Evolutionary conservation across 1,140 invertebrate genomes (phyloP).

Genomic region (Drosophila nebulosa): DNA sequence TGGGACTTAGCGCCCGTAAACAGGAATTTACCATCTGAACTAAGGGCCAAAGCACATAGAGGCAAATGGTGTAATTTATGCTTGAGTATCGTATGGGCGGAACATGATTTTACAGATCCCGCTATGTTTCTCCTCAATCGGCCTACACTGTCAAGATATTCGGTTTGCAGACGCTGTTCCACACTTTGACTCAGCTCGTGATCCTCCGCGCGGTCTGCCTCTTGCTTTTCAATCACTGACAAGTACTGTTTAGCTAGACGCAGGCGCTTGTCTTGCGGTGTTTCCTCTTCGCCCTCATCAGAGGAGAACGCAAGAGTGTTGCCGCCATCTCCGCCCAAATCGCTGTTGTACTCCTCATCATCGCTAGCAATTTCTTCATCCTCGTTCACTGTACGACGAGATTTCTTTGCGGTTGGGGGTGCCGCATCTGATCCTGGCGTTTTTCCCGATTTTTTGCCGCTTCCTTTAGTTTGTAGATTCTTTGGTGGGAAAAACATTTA

Average conservation of each 20-base stretch:
- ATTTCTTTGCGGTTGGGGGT: slow-evolving; percentile 42
- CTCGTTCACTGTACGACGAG: slow-evolving; percentile 61
- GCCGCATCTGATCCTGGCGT: slow-evolving; percentile 37
- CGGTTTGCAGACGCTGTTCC: slow-evolving; percentile 88
- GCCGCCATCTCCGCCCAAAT: slow-evolving; percentile 82
- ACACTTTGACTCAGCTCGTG: slow-evolving; percentile 87
- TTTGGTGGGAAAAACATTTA: slow-evolving; percentile 34
- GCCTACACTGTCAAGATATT: slow-evolving; percentile 92
- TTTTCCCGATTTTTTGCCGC: slow-evolving; percentile 33
- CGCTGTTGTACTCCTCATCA: slow-evolving; percentile 75
- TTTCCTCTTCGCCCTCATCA: slow-evolving; percentile 88
- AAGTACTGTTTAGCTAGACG: slow-evolving; percentile 94
- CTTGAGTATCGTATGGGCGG: slow-evolving; percentile 82
- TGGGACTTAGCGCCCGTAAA: slow-evolving; percentile 95
- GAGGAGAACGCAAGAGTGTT: slow-evolving; percentile 82
- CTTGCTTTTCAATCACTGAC: slow-evolving; percentile 91
- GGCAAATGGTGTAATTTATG: slow-evolving; percentile 89
- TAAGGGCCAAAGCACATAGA: slow-evolving; percentile 91
- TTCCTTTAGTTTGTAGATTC: slow-evolving; percentile 61
- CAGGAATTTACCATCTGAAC: slow-evolving; percentile 87
- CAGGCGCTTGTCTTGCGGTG: slow-evolving; percentile 93
- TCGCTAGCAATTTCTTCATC: slow-evolving; percentile 83
- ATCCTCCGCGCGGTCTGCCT: slow-evolving; percentile 86
- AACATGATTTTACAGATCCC: slow-evolving; percentile 83
- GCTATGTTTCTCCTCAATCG: slow-evolving; percentile 89